Base-by-base conservation (phyloP, 2,888 invertebrate genomes). In the Lamellibrachia satsuma region DNA sequence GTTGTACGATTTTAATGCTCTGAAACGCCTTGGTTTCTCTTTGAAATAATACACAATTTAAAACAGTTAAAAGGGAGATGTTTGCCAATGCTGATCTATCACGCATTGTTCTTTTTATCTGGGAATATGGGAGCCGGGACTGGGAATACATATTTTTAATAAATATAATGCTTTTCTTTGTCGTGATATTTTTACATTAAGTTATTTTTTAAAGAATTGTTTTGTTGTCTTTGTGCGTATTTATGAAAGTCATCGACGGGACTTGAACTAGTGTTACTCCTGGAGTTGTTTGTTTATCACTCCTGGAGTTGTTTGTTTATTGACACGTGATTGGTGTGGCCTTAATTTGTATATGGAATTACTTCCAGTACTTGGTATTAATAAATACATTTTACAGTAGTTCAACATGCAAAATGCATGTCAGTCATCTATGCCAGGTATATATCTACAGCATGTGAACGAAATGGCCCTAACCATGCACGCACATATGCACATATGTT, bases 301-400 rank as follows among this genome's bases (percentile, higher is more conserved):
- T 15, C 75, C 22, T 75, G 6, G 75, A 75, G 75, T 75, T 15
- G 15, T 75, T 75, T 22, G 15, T 15, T 22, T n/a, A 22, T 75
- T 15, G 75, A 6, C 22, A 75, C 75, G 75, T 15, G 22, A 75
- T 22, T 15, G n/a, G 15, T 75, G n/a, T 75, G 75, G 75, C 75
- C 75, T 75, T 75, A 75, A 22, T 75, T 75, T 22, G 75, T 75
- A 75, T 75, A n/a, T 75, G 75, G 75, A 75, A 75, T 75, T 75
- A 75, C 75, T 75, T 75, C 15, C 75, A 15, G 75, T 75, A 39
- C 39, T 39, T 39, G 75, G 75, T 22, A 3, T 75, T 75, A 75
- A 75, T 75, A 75, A 75, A 75, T 6, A 75, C 75, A 3, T 75
- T 75, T 75, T 11, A 75, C 22, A n/a, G 22, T 75, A 11, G n/a